Evolutionary conservation across 2,113 vertebrate species (phyloP), one percentile per base, ranked within the genome.

Genomic region (Pteronura brasiliensis): DNA sequence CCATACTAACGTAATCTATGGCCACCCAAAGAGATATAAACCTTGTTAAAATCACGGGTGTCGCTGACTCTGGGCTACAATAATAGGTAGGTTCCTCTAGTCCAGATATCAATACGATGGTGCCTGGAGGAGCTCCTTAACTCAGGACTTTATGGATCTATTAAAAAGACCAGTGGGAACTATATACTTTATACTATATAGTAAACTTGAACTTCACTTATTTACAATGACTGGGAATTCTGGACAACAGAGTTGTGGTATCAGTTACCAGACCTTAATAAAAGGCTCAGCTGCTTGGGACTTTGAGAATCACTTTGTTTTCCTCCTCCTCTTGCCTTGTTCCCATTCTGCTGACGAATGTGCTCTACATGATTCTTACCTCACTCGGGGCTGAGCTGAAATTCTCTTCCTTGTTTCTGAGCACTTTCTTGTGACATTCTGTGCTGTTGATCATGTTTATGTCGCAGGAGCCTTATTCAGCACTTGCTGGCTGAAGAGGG

Each of bases 41-140:
- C 61, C 49, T 92, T 90, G 93, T 84, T 44, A 94, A 90, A 97
- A 85, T 80, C 67, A 80, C 4, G 1, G 47, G 65, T 83, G 93
- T 52, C 55, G 21, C 61, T 93, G 65, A 79, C 65, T 59, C 86
- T 47, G 20, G 92, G 55, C 90, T 81, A 36, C 47, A 82, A 13
- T 93, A 79, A 96, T 21, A 42, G 72, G 72, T 52, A 65, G 20
- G 83, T 82, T 96, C 59, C 79, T 91, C 59, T 67, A 49, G 80
- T 44, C 59, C 67, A 34, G 71, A 63, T 63, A 77, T 65, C 76
- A 69, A 31, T 82, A 36, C 14, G 52, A 90, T 3, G 67, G 67
- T 29, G 42, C 96, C 97, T 87, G 34, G 29, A 77, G 95, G 92
- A 95, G 80, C 93, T 77, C 90, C 96, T 97, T 96, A 97, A 95